phyloP scores from a whole-genome alignment of 2,888 invertebrate genomes.

The Cyclophora punctaria region DNA sequence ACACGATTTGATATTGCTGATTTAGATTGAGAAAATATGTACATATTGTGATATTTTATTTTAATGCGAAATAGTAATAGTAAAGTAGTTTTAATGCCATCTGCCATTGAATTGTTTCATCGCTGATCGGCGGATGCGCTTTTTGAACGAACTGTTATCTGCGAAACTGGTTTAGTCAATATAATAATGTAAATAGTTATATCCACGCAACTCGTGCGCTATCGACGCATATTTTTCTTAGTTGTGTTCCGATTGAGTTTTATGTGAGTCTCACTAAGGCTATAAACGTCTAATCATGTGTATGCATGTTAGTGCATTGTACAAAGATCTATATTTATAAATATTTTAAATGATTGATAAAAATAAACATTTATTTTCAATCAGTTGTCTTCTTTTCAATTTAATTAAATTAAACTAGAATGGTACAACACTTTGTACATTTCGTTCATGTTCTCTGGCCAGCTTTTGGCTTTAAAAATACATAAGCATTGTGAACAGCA shows the following conservation, averaged over 20 bases:
- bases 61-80: slow-evolving; percentile 58
- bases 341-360: slow-evolving; percentile 71
- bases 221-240: slow-evolving; percentile 26
- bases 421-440: neutral
- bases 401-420: neutral
- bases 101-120: slow-evolving; percentile 31
- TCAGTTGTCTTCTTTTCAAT: slow-evolving; percentile 34
- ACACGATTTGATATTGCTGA: slow-evolving; percentile 55
- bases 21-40: slow-evolving; percentile 61
- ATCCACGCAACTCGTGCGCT: slow-evolving; percentile 28
- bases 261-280: slow-evolving; percentile 47
- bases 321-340: slow-evolving; percentile 73
- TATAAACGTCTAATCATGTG: slow-evolving; percentile 45
- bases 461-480: slow-evolving; percentile 28
- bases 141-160: slow-evolving; percentile 30
- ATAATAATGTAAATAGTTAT: slow-evolving; percentile 36
- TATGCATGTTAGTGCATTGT: slow-evolving; percentile 65
- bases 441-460: slow-evolving; percentile 15
- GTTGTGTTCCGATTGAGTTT: slow-evolving; percentile 34
- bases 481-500: slow-evolving; percentile 36
- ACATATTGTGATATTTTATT: slow-evolving; percentile 75
- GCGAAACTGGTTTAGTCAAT: slow-evolving; percentile 27
- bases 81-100: slow-evolving; percentile 52
- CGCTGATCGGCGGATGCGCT: slow-evolving; percentile 29
- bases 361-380: slow-evolving; percentile 72